A percentile compares a stretch with the other conserved stretches of the same genome.
phyloP scores from a whole-genome alignment of 2,113 vertebrate species.

The Gymnarchus niloticus region DNA sequence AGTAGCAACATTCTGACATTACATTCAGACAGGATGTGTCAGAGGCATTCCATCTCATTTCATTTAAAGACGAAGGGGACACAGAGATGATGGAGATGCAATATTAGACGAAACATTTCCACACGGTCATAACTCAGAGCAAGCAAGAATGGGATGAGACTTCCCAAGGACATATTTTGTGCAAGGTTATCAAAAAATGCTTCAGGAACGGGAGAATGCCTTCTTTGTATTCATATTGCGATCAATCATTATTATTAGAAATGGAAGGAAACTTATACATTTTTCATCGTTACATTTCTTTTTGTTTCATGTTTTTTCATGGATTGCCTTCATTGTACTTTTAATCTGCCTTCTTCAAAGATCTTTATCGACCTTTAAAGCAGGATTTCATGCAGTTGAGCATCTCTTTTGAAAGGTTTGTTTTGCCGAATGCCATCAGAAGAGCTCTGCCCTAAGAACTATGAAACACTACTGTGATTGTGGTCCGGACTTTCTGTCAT shows the following conservation, averaged over 20 bases:
- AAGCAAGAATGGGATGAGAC: neutral
- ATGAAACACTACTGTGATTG: neutral
- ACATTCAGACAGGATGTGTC: neutral
- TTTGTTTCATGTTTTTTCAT: slow-evolving; percentile 5
- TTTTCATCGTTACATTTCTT: neutral
- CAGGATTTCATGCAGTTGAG: neutral
- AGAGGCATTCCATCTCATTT: neutral
- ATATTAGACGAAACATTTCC: neutral
- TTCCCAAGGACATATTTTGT: neutral
- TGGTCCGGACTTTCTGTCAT: neutral
- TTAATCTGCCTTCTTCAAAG: neutral
- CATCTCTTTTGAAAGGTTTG: neutral
- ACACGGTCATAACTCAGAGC: neutral
- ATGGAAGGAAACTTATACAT: neutral
- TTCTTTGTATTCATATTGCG: neutral
- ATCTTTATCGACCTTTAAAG: slow-evolving; percentile 8
- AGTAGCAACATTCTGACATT: neutral
- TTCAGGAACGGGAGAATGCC: neutral
- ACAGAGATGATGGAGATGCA: neutral
- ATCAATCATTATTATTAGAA: slow-evolving; percentile 14
- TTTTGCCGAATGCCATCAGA: neutral
- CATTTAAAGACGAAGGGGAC: neutral
- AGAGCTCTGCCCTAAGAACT: neutral
- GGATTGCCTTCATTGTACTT: neutral
- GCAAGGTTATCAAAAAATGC: neutral